Evolutionary conservation across 2,113 vertebrate genomes (phyloP).

Genomic region (Hippocampus guttulatus): DNA sequence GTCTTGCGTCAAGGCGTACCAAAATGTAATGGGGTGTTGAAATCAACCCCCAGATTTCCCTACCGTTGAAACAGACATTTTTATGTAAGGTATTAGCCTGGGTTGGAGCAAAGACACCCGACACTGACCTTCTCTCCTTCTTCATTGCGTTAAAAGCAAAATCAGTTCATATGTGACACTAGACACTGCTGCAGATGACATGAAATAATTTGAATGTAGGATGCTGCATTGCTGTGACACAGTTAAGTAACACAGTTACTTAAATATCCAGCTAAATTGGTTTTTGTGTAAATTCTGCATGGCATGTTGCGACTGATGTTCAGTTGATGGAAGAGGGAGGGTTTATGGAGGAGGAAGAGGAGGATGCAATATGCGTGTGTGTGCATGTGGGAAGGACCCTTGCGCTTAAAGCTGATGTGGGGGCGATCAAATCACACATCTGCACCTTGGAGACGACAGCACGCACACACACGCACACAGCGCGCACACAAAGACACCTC

Average conservation of each 20-base stretch:
- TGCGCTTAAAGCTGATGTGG: conserved; percentile 4
- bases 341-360: background rate
- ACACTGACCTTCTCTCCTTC: background rate
- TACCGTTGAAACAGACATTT: background rate
- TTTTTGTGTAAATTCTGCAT: background rate
- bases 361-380: background rate
- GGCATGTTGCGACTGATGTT: background rate
- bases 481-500: background rate
- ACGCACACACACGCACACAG: background rate
- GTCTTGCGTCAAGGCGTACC: no score
- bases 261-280: background rate
- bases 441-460: background rate
- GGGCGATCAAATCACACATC: background rate
- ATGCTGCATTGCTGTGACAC: background rate
- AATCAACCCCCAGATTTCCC: background rate
- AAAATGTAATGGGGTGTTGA: no score
- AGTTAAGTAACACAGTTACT: background rate
- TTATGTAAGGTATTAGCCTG: background rate
- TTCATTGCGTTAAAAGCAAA: background rate
- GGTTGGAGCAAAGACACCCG: background rate
- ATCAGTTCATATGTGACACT: background rate
- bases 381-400: background rate
- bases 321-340: background rate
- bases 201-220: background rate
- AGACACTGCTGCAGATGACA: background rate